phyloP scores from a whole-genome alignment of 2,797 vertebrate species.

The Tiaroga cobitis region DNA sequence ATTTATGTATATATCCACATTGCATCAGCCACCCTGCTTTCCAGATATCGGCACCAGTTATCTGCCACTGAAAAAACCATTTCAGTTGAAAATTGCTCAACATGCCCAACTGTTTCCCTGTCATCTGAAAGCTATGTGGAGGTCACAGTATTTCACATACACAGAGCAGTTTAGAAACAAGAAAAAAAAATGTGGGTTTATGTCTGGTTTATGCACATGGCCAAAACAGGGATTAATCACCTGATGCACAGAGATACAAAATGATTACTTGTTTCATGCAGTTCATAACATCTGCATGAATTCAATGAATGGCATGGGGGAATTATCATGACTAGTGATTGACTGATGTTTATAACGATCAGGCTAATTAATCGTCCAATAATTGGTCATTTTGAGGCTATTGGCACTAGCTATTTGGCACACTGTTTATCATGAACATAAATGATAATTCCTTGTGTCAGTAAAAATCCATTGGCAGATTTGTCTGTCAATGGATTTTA shows the following conservation, averaged over 20 bases:
- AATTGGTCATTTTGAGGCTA: conserved; percentile 4
- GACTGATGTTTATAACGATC: neutral
- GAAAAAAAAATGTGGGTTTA: neutral
- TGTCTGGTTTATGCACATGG: neutral
- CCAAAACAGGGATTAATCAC: neutral
- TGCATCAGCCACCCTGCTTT: neutral
- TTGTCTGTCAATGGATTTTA: too few relatives aligned
- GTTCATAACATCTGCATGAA: conserved; percentile 1
- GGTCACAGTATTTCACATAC: neutral
- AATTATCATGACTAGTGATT: neutral
- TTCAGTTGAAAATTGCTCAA: neutral
- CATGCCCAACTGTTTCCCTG: neutral
- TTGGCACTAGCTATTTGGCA: conserved; percentile 1
- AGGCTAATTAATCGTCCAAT: neutral
- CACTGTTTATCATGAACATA: neutral
- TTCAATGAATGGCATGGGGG: neutral
- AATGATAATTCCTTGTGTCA: neutral
- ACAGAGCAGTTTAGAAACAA: conserved; percentile 5
- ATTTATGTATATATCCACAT: neutral
- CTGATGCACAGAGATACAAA: neutral
- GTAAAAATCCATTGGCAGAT: neutral
- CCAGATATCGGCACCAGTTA: neutral
- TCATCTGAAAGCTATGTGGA: neutral
- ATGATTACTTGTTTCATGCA: conserved; percentile 3
- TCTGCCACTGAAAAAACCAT: neutral